phyloP scores from a whole-genome alignment of 92 coral and sea anemone genomes.

The Micromussa lordhowensis region DNA sequence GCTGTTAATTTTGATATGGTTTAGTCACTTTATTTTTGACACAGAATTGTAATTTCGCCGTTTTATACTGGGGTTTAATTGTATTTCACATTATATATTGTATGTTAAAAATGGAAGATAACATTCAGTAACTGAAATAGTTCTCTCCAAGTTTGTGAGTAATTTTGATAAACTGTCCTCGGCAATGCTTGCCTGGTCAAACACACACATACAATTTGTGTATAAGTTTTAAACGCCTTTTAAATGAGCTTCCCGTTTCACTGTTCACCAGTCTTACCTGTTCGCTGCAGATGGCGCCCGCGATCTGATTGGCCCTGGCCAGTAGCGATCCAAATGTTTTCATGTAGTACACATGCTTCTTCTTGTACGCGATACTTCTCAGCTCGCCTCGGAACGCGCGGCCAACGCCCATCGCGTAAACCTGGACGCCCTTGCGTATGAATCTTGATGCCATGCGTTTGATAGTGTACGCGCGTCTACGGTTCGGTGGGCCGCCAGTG shows the following conservation, averaged over 20 bases:
- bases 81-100: not conserved
- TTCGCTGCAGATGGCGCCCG: constrained; percentile 75
- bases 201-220: not conserved
- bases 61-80: not conserved
- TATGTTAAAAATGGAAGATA: not conserved
- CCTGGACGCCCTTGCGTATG: constrained; percentile 80
- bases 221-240: not conserved
- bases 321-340: constrained; percentile 61
- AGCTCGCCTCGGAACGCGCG: constrained; percentile 70
- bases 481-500: constrained; percentile 76
- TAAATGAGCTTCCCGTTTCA: not conserved
- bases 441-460: constrained; percentile 65
- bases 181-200: not conserved
- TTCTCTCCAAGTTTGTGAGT: not conserved
- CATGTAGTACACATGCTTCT: constrained; percentile 70
- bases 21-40: not conserved
- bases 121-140: not conserved
- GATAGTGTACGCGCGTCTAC: constrained; percentile 63
- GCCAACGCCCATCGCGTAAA: constrained; percentile 69
- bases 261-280: constrained; percentile 58
- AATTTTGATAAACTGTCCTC: not conserved
- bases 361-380: constrained; percentile 73
- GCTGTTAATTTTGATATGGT: not conserved
- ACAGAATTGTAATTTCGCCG: not conserved
- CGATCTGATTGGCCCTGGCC: constrained; percentile 75